Evolutionary conservation across 2,797 vertebrate species (phyloP).

Genomic region (Schizothorax lantsangensis): DNA sequence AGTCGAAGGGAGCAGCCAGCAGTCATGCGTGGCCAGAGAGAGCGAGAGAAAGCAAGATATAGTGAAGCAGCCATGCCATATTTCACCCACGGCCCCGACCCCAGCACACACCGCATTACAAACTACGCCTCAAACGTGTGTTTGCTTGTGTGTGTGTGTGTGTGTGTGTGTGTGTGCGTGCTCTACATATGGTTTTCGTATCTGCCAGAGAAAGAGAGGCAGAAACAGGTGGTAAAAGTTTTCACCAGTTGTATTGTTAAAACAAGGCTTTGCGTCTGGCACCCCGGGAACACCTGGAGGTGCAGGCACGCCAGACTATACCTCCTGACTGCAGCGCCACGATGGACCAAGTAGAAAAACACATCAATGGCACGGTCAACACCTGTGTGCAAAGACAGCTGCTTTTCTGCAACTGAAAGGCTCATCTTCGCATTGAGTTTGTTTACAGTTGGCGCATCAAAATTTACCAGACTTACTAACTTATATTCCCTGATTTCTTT

Average conservation of each 20-base stretch:
- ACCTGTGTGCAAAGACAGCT: conserved; percentile 20
- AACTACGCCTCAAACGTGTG: background rate
- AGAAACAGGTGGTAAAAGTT: conserved; percentile 51
- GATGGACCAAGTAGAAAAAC: background rate
- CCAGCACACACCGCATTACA: background rate
- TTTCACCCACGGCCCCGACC: conserved; percentile 16
- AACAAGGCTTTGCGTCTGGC: conserved; percentile 29
- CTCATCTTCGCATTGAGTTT: background rate
- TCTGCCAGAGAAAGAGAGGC: conserved; percentile 12
- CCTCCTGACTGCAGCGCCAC: background rate
- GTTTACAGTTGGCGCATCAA: background rate
- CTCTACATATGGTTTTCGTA: conserved; percentile 52
- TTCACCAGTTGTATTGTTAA: conserved; percentile 21
- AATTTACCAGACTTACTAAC: conserved; percentile 2
- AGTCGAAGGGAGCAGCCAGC: conserved; percentile 43
- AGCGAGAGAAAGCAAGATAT: conserved; percentile 45
- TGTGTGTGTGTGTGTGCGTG: background rate
- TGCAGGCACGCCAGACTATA: conserved; percentile 24
- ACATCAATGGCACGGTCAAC: background rate
- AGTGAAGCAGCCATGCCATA: conserved; percentile 39
- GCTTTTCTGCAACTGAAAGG: conserved; percentile 2
- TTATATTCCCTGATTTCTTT: background rate
- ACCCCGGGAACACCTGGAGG: conserved; percentile 41
- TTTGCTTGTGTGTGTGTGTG: background rate
- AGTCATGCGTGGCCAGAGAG: conserved; percentile 52